A percentile compares a stretch with the other conserved stretches of the same genome.
These are phyloP conservation scores for Labeo catla DNA, from an alignment of 2,113 vertebrate species.

Conservation along the genomic window DNA sequence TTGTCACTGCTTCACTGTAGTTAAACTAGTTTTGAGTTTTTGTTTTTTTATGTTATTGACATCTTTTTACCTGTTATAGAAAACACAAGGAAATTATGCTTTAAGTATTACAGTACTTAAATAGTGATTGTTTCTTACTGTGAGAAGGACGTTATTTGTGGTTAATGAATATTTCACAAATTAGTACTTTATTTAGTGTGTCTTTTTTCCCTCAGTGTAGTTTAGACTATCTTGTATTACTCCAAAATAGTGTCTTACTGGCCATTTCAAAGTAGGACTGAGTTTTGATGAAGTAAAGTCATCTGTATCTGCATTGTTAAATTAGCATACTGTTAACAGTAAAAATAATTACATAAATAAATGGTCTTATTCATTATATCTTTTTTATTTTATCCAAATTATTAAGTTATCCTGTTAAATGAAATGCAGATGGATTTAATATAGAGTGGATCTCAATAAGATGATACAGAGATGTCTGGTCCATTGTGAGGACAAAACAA, in stretches of 20 bases:
- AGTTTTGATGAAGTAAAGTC: neutral
- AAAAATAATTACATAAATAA: no score
- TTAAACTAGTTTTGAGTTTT: neutral
- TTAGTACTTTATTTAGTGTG: neutral
- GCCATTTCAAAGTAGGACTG: neutral
- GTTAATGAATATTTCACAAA: neutral
- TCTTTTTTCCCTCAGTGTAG: neutral
- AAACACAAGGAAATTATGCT: neutral
- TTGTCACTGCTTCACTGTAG: neutral
- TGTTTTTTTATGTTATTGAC: neutral
- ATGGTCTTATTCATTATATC: neutral
- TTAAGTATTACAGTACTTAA: neutral
- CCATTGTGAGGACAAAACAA: neutral
- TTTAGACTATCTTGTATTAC: neutral
- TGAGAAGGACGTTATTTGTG: neutral
- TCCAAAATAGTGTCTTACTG: neutral
- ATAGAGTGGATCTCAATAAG: neutral
- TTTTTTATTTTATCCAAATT: neutral
- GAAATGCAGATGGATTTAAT: neutral
- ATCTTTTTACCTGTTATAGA: neutral
- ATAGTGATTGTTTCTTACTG: neutral
- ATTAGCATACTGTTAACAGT: neutral
- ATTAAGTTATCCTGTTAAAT: neutral
- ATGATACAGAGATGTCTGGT: neutral
- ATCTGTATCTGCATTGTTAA: neutral